Conservation (phyloP, 2,113 vertebrate genomes). For the Tonatia bakeri region DNA sequence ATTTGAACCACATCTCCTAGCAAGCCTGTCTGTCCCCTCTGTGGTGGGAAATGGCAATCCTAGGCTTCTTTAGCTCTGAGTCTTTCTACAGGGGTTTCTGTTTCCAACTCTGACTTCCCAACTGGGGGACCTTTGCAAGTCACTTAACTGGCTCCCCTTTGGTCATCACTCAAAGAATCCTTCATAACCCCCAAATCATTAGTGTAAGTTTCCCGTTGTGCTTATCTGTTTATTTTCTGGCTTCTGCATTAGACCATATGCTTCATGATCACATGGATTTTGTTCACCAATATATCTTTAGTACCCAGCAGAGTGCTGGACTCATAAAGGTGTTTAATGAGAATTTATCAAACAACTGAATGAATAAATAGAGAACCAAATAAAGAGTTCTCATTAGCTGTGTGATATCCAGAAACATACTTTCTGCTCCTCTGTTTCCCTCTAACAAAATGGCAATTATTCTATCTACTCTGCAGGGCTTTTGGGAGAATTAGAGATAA, state of each 20-base stretch:
- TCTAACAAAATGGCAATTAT: not conserved
- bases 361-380: not conserved
- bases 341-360: not conserved
- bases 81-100: accelerated
- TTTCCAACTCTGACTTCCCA: not conserved
- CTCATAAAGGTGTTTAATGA: not conserved
- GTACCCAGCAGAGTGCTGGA: not conserved
- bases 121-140: not conserved
- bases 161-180: not conserved
- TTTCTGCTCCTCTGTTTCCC: not conserved
- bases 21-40: not conserved
- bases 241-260: not conserved
- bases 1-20: not conserved
- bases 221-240: not conserved
- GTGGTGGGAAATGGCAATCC: accelerated
- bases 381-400: not conserved
- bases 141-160: not conserved
- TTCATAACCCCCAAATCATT: not conserved
- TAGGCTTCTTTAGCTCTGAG: not conserved
- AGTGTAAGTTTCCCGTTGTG: not conserved
- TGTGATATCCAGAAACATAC: not conserved
- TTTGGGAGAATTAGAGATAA: not conserved
- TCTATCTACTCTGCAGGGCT: not conserved
- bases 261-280: not conserved
- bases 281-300: not conserved